Percentiles rank a stretch among this genome's conserved stretches.
Evolutionary conservation across 2,888 invertebrate species (phyloP).

Genomic region (Caenorhabditis macrosperma): DNA sequence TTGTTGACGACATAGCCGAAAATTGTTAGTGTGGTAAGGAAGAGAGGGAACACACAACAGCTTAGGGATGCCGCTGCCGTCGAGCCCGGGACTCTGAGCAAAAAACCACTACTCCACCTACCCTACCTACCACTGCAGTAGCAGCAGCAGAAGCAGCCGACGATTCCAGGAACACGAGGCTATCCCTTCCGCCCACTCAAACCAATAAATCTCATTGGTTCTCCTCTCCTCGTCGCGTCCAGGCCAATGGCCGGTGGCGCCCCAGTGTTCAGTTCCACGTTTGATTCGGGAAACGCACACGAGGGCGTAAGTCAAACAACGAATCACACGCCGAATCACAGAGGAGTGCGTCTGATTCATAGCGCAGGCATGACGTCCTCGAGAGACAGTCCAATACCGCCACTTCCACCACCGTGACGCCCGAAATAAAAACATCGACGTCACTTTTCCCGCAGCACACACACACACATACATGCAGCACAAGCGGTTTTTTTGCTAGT

Average conservation of each 20-base stretch:
- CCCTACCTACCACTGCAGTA: conserved; percentile 32
- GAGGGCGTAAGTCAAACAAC: conserved; percentile 56
- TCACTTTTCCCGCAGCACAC: conserved; percentile 44
- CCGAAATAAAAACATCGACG: conserved; percentile 54
- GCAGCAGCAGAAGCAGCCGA: conserved; percentile 18
- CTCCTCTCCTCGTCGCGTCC: conserved; percentile 16
- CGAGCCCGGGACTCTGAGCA: conserved; percentile 13
- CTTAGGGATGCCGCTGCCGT: background rate
- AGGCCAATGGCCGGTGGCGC: background rate
- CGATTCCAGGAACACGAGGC: conserved; percentile 36
- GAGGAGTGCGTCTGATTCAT: conserved; percentile 44
- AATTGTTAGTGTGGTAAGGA: conserved; percentile 25
- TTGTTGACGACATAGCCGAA: conserved; percentile 40
- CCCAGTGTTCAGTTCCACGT: conserved; percentile 19
- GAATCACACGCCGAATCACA: conserved; percentile 34
- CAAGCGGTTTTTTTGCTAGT: conserved; percentile 48
- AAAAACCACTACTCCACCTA: conserved; percentile 48
- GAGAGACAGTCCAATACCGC: conserved; percentile 23
- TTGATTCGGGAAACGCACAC: conserved; percentile 36
- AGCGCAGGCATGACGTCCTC: conserved; percentile 9
- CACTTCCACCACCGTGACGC: conserved; percentile 40
- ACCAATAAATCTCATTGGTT: conserved; percentile 42
- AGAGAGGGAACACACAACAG: conserved; percentile 39
- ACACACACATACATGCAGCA: conserved; percentile 35
- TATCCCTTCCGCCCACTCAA: conserved; percentile 49